Evolutionary conservation across 2,888 invertebrate species (phyloP).

Genomic region (Sesia bembeciformis): DNA sequence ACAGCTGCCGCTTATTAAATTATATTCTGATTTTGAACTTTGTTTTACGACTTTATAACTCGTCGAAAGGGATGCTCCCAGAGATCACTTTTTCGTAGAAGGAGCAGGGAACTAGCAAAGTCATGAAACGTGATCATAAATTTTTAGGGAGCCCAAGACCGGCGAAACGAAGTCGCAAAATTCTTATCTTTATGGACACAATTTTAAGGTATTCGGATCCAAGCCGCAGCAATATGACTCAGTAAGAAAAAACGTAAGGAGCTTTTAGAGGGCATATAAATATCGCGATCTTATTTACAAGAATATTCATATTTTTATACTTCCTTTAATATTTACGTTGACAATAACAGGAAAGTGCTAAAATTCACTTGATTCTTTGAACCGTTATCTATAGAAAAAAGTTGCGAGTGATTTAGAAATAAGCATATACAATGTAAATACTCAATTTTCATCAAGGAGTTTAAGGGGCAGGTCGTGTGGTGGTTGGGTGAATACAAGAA

Average conservation of each 20-base stretch:
- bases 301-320: no score
- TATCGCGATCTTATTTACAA: no score
- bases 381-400: no score
- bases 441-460: no score
- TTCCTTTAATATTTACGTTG: no score
- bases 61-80: not conserved
- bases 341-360: no score
- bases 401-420: no score
- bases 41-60: not conserved
- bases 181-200: slow-evolving; percentile 49
- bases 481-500: slow-evolving; percentile 33
- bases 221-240: slow-evolving; percentile 18
- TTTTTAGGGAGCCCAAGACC: slow-evolving; percentile 36
- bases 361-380: no score
- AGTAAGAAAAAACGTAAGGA: not conserved
- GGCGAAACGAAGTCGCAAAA: slow-evolving; percentile 38
- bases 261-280: not conserved
- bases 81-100: slow-evolving; percentile 19
- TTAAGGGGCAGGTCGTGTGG: slow-evolving; percentile 3
- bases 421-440: no score
- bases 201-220: slow-evolving; percentile 45
- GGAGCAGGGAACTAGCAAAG: slow-evolving; percentile 33
- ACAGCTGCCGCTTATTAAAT: not conserved
- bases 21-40: not conserved
- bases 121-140: slow-evolving; percentile 47